These are phyloP conservation scores for Paratrypauchen microcephalus DNA, from an alignment of 2,797 vertebrate species.

Conservation along the genomic window DNA sequence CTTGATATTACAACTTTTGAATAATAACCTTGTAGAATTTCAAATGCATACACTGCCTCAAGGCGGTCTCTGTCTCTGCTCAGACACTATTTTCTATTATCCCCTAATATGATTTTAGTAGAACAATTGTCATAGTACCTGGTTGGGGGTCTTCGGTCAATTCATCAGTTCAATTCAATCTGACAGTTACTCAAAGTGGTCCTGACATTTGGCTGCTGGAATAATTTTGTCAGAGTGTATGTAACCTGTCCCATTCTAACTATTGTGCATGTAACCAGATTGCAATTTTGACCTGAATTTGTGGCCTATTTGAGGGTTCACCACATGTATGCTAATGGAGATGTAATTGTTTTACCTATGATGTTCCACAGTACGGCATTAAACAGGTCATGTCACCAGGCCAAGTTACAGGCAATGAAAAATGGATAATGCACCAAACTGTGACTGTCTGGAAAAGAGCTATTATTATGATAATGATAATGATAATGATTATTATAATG, in stretches of 20 bases:
- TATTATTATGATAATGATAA: too few relatives aligned
- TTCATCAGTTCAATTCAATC: constrained; percentile 7
- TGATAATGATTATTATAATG: too few relatives aligned
- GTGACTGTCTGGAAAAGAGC: too few relatives aligned
- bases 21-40: not conserved
- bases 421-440: too few relatives aligned
- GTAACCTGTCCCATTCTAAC: not conserved
- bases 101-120: constrained; percentile 1
- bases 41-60: not conserved
- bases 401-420: too few relatives aligned
- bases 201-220: not conserved
- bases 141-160: not conserved
- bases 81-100: constrained; percentile 1
- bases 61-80: not conserved
- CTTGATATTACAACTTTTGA: not conserved
- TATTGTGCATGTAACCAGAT: not conserved
- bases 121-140: not conserved
- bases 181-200: constrained; percentile 2
- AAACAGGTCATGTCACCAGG: too few relatives aligned
- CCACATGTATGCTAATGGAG: too few relatives aligned
- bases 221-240: not conserved
- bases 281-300: not conserved
- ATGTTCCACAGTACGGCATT: not conserved
- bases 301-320: too few relatives aligned
- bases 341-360: not conserved